A percentile compares a stretch with the other conserved stretches of the same genome.
These are phyloP conservation scores for Cyphomyrus plagiostoma DNA, from an alignment of 2,113 vertebrate genomes.

Conservation along the genomic window DNA sequence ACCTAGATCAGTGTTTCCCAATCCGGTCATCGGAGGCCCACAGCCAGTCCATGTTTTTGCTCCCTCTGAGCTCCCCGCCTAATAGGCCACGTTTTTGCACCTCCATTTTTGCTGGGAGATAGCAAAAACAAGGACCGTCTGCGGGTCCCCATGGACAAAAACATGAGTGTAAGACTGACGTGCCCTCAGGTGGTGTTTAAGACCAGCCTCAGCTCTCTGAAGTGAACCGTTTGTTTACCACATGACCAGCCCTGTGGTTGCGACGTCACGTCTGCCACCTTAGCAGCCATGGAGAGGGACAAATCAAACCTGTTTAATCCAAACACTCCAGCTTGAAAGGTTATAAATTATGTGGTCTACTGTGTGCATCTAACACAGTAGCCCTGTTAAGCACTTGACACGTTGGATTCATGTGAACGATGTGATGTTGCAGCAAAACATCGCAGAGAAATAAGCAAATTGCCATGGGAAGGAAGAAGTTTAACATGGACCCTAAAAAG, in stretches of 20 bases:
- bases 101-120: background rate
- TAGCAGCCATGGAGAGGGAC: background rate
- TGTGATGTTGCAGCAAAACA: slow-evolving; percentile 71
- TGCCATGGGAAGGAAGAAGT: slow-evolving; percentile 96
- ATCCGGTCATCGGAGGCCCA: background rate
- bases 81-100: background rate
- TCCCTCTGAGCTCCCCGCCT: background rate
- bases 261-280: background rate
- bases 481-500: slow-evolving; percentile 99
- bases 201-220: background rate
- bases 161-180: background rate
- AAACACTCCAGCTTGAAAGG: background rate
- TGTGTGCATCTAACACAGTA: background rate
- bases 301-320: background rate
- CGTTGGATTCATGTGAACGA: slow-evolving; percentile 1
- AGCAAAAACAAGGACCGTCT: background rate
- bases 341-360: background rate
- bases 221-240: background rate
- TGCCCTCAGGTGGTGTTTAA: background rate
- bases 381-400: background rate
- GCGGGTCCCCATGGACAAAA: background rate
- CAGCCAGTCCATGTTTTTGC: background rate
- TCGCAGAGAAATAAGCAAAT: slow-evolving; percentile 97
- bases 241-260: background rate
- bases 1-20: background rate